Evolutionary conservation across 2,888 invertebrate genomes (phyloP), one percentile per base, ranked within the genome.

Genomic region (Lydus trimaculatus): DNA sequence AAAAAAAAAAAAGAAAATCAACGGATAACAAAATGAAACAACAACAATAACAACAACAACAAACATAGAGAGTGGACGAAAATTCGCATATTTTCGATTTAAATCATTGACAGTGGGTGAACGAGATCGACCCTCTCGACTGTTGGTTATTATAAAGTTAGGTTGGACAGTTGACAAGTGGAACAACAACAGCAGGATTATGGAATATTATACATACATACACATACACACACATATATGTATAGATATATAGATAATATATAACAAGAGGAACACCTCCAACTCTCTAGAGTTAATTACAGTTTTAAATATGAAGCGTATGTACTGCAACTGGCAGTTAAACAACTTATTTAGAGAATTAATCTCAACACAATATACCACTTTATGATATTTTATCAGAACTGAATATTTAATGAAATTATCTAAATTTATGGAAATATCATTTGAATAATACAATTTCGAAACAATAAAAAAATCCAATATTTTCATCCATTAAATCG

Each of bases 281-380:
- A 48, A 20, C 20, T 48, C 75, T 77, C 73, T 75, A 68, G 72
- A 78, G 82, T 81, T 81, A 81, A 82, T 81, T 81, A 80, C 81
- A 75, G 79, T 80, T 81, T 81, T 80, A 81, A 81, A 82, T 81
- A 80, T 81, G 79, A 78, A 78, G 79, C 75, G 77, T 20, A 20
- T 69, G 73, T 74, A 70, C 77, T 81, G 82, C 78, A 74, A 78
- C 77, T 81, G 82, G 80, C 81, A 81, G 80, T 79, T 78, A 75
- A 81, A 81, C 79, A 78, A 79, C 78, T 80, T 79, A 76, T 77
- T 80, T 79, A 76, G 48, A 76, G 72, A 78, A 80, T 80, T 80
- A 79, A 80, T 78, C 76, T 74, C 63, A 63, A 64, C 71, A 67
- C 65, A 70, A 48, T 69, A 31, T 64, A 67, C 65, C 69, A 63